A percentile compares a stretch with the other conserved stretches of the same genome.
Conservation (phyloP, 2,797 vertebrate genomes). For the Synanceia verrucosa region DNA sequence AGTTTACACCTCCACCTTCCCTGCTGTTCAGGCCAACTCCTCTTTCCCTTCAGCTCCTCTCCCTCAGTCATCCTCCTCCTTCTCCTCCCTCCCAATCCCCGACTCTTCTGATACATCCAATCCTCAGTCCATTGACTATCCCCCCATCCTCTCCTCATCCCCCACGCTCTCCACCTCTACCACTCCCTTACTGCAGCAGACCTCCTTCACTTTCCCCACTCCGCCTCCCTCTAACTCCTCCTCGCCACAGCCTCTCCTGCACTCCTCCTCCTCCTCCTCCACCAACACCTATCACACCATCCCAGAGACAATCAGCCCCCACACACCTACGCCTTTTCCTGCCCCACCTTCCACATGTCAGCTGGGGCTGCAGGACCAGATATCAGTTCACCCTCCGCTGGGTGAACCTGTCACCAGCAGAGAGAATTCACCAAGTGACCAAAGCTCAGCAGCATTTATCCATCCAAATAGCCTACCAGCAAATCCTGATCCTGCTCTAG, state of each 20-base stretch:
- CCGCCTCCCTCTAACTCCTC: slow-evolving; percentile 62
- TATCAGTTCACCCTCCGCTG: slow-evolving; percentile 47
- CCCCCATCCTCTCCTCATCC: slow-evolving; percentile 60
- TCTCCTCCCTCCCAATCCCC: slow-evolving; percentile 42
- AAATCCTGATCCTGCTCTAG: slow-evolving; percentile 24
- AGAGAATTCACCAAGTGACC: slow-evolving; percentile 35
- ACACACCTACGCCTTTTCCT: slow-evolving; percentile 55
- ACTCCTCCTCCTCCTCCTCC: slow-evolving; percentile 49
- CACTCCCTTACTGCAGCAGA: slow-evolving; percentile 60
- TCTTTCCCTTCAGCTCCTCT: slow-evolving; percentile 62
- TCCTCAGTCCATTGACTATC: slow-evolving; percentile 53
- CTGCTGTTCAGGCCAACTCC: slow-evolving; percentile 69
- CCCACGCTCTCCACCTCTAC: slow-evolving; percentile 46
- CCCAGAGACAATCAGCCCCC: slow-evolving; percentile 59
- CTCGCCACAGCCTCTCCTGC: slow-evolving; percentile 64
- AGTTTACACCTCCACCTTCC: slow-evolving; percentile 65
- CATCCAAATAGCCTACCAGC: slow-evolving; percentile 42
- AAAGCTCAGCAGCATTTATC: slow-evolving; percentile 47
- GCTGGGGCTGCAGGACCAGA: slow-evolving; percentile 50
- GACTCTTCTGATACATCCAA: slow-evolving; percentile 33
- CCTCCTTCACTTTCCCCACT: slow-evolving; percentile 61
- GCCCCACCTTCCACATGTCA: slow-evolving; percentile 35
- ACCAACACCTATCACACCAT: slow-evolving; percentile 55
- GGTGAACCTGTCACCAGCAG: slow-evolving; percentile 22
- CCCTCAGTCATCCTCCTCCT: slow-evolving; percentile 74